These are phyloP conservation scores for Cervus canadensis DNA, from an alignment of 2,113 vertebrate genomes.

Conservation along the genomic window DNA sequence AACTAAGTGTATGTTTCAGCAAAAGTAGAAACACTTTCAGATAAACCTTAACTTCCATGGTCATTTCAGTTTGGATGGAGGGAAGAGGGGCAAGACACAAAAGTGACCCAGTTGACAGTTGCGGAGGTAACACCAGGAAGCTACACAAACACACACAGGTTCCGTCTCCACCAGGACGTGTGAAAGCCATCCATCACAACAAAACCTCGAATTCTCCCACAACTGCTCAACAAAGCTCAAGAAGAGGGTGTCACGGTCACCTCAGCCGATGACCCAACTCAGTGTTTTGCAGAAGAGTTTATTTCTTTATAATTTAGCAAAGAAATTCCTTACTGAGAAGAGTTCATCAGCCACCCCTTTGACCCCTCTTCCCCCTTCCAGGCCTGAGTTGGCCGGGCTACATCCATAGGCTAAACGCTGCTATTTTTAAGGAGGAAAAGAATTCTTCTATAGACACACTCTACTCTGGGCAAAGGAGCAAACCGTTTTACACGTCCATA, in stretches of 20 bases:
- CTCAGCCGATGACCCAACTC: neutral
- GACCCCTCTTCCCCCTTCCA: neutral
- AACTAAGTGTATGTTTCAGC: neutral
- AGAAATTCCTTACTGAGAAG: neutral
- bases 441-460: neutral
- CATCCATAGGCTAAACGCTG: accelerated
- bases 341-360: neutral
- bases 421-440: neutral
- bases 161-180: neutral
- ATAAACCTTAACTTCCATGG: neutral
- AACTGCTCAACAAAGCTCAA: neutral
- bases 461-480: neutral
- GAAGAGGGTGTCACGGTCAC: neutral
- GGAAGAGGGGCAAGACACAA: neutral
- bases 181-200: neutral
- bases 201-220: neutral
- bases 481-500: neutral
- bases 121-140: neutral
- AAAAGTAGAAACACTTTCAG: neutral
- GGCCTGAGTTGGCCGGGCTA: neutral
- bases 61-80: neutral
- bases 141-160: neutral
- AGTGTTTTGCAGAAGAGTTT: neutral
- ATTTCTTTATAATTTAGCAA: neutral
- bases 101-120: neutral